Evolutionary conservation across 2,797 vertebrate species (phyloP).

Genomic region (Gouania willdenowi): DNA sequence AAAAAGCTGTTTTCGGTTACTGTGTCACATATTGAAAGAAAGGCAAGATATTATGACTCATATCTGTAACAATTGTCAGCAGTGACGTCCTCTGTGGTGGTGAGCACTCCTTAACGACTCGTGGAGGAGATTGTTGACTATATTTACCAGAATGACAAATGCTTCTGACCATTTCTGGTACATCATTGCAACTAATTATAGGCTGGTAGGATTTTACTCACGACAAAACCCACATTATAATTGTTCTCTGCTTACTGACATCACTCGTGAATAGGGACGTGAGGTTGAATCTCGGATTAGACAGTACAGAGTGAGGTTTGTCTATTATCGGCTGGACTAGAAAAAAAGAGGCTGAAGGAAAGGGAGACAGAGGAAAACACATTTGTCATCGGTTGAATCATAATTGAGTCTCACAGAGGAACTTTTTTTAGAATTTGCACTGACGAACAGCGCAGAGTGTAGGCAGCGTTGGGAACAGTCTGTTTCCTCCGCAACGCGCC

Average conservation of each 20-base stretch:
- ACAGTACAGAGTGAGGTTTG: slow-evolving; percentile 49
- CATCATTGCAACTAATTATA: slow-evolving; percentile 20
- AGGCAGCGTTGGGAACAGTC: slow-evolving; percentile 16
- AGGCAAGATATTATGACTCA: slow-evolving; percentile 59
- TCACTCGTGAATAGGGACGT: slow-evolving; percentile 46
- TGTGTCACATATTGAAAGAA: too few relatives aligned
- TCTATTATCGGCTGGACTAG: slow-evolving; percentile 52
- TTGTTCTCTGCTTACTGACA: slow-evolving; percentile 31
- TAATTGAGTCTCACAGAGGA: slow-evolving; percentile 23
- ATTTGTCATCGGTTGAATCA: slow-evolving; percentile 53
- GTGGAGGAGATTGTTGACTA: too few relatives aligned
- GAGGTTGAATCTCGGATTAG: slow-evolving; percentile 32
- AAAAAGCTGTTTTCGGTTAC: too few relatives aligned
- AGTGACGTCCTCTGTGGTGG: slow-evolving; percentile 52
- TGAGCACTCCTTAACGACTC: slow-evolving; percentile 53
- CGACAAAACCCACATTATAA: too few relatives aligned
- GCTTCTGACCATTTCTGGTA: too few relatives aligned
- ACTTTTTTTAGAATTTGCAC: slow-evolving; percentile 30
- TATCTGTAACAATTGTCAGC: slow-evolving; percentile 62
- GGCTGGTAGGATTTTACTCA: slow-evolving; percentile 16
- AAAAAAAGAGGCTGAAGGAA: slow-evolving; percentile 31
- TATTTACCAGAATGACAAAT: too few relatives aligned
- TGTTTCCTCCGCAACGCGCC: slow-evolving; percentile 55
- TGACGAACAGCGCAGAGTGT: neutral
- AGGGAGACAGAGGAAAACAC: slow-evolving; percentile 46